Evolutionary conservation across 2,888 invertebrate genomes (phyloP).

Genomic region (Neoaliturus tenellus): DNA sequence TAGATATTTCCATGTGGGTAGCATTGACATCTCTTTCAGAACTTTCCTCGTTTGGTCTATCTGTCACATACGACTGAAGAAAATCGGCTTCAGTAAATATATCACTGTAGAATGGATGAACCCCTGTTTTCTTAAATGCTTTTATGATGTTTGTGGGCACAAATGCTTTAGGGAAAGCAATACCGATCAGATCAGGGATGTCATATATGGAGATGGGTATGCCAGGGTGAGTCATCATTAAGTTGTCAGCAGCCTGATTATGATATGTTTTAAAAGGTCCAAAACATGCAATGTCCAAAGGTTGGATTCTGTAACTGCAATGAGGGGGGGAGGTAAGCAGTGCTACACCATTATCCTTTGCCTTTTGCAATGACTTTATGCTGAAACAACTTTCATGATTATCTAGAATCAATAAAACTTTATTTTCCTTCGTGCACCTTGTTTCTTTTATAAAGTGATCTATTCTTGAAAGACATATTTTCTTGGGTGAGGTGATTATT

Average conservation of each 20-base stretch:
- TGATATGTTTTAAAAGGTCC: slow-evolving; percentile 43
- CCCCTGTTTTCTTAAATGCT: slow-evolving; percentile 20
- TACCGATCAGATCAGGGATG: slow-evolving; percentile 8
- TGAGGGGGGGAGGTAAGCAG: slow-evolving; percentile 40
- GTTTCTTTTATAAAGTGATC: slow-evolving; percentile 30
- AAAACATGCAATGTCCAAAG: slow-evolving; percentile 25
- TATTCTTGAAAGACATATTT: too few species aligned
- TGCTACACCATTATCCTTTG: slow-evolving; percentile 47
- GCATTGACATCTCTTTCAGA: too few species aligned
- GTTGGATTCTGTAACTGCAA: slow-evolving; percentile 39
- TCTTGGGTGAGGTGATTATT: too few species aligned
- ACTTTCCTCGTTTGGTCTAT: too few species aligned
- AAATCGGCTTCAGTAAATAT: slow-evolving; percentile 39
- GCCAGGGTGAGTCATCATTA: slow-evolving; percentile 20
- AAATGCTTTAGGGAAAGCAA: background rate
- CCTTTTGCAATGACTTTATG: background rate
- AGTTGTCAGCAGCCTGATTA: background rate
- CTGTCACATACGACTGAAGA: slow-evolving; percentile 1
- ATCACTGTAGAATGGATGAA: background rate
- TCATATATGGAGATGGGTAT: slow-evolving; percentile 29
- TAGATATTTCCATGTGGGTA: too few species aligned
- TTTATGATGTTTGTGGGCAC: slow-evolving; percentile 1
- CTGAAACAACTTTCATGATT: slow-evolving; percentile 42
- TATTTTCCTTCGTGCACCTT: slow-evolving; percentile 21
- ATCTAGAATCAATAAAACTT: slow-evolving; percentile 29